These are phyloP conservation scores for Natrix natrix DNA, from an alignment of 2,797 vertebrate species.

Conservation along the genomic window DNA sequence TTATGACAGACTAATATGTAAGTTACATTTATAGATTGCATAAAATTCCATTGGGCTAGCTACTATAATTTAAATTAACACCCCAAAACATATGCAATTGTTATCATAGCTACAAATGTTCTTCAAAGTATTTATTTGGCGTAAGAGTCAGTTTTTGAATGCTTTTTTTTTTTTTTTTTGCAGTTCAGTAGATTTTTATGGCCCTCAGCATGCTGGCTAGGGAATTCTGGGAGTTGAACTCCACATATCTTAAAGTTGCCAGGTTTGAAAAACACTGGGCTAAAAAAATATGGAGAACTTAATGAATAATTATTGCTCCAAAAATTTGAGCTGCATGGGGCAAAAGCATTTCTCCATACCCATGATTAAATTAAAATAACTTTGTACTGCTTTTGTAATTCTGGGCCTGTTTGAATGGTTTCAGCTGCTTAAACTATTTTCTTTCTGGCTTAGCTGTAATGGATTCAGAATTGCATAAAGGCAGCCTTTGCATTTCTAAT, in stretches of 20 bases:
- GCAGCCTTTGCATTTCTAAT: not conserved
- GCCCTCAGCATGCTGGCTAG: not conserved
- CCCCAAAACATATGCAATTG: not conserved
- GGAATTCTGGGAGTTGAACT: not conserved
- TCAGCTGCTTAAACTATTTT: not conserved
- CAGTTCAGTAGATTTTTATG: not conserved
- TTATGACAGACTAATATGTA: not conserved
- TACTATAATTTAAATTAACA: not conserved
- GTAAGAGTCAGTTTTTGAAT: not conserved
- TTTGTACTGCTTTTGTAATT: not conserved
- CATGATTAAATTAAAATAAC: not conserved
- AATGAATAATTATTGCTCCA: not conserved
- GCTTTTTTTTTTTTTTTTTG: not conserved
- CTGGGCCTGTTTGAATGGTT: not conserved
- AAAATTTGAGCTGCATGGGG: not conserved
- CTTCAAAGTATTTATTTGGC: not conserved
- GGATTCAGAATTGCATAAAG: not conserved
- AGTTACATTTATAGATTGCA: not conserved
- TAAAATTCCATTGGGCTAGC: not conserved
- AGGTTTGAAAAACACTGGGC: not conserved
- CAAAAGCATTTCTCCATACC: not conserved
- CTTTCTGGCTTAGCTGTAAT: not conserved
- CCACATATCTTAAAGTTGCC: not conserved
- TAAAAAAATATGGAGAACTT: not conserved
- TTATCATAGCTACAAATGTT: not conserved